Evolutionary conservation across 2,113 vertebrate species (phyloP), one percentile per base, ranked within the genome.

Genomic region (Gavia stellata): DNA sequence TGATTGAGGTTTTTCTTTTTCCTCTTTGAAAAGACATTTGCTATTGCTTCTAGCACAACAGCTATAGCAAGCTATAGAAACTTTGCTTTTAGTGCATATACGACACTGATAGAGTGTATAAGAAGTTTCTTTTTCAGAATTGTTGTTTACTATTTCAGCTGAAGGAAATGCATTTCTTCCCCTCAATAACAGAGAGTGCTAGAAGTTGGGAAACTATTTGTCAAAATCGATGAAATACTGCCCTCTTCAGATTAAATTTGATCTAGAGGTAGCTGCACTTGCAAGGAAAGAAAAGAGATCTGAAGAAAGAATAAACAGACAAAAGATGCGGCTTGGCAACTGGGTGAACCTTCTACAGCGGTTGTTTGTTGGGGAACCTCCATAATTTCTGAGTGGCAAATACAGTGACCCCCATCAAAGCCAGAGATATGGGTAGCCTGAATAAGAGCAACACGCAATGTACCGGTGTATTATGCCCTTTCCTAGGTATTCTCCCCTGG

Each of bases 181-280:
- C 12, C 17, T 42, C 17, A 59, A 1, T 13, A 65, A 81, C 14
- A 74, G 26, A 86, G 17, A 36, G 6, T 17, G 23, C 42, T 17
- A 8, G 7, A 42, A 49, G 12, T 15, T 23, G 14, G 58, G 28
- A 50, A 65, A 21, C 49, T 38, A 3, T 24, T 56, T n/a, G 21
- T 56, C 56, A 90, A 97, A 96, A 86, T 85, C 87, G 87, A 34
- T 93, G 55, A 90, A 96, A 94, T 36, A 92, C 77, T 96, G 96
- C 96, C 96, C 95, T 92, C 97, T 96, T 88, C 86, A 85, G 97
- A 91, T 63, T 55, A 42, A 59, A 53, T 63, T 59, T 55, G 5
- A 45, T 50, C 63, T 58, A 63, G 21, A 29, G 42, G 18, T 61
- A 58, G 45, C 36, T 71, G 63, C 25, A 71, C 38, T 68, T 33